phyloP scores from a whole-genome alignment of 2,888 invertebrate species.

The Portevinia maculata region DNA sequence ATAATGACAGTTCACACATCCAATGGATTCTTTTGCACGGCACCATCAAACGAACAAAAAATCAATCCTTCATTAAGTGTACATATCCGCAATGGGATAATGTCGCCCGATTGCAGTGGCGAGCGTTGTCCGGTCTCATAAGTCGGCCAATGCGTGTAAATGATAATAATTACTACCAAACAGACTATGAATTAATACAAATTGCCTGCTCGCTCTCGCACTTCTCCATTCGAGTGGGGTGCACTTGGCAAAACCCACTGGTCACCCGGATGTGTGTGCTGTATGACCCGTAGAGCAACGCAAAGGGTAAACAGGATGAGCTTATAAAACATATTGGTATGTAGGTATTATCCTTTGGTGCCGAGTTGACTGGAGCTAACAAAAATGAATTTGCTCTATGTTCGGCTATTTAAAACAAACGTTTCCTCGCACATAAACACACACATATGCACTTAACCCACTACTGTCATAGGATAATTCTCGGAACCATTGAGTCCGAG shows the following conservation, averaged over 20 bases:
- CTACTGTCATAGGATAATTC: slow-evolving; percentile 24
- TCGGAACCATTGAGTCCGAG: slow-evolving; percentile 22
- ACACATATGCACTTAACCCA: not conserved
- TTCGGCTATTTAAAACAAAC: slow-evolving; percentile 67
- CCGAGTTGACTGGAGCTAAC: slow-evolving; percentile 72
- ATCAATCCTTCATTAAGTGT: slow-evolving; percentile 45
- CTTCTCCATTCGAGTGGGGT: not conserved
- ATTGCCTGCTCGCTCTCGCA: slow-evolving; percentile 58
- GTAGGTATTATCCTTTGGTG: slow-evolving; percentile 67
- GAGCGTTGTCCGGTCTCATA: slow-evolving; percentile 25
- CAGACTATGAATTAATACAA: slow-evolving; percentile 72
- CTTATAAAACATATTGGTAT: too few species aligned
- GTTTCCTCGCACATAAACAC: slow-evolving; percentile 32
- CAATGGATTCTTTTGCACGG: slow-evolving; percentile 30
- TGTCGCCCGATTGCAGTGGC: slow-evolving; percentile 9
- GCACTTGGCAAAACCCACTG: not conserved
- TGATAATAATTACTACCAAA: slow-evolving; percentile 67
- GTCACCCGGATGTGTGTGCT: slow-evolving; percentile 9
- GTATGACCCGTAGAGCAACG: slow-evolving; percentile 15
- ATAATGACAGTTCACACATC: slow-evolving; percentile 53
- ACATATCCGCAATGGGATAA: slow-evolving; percentile 31
- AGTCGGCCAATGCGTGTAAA: slow-evolving; percentile 62
- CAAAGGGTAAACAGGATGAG: slow-evolving; percentile 41
- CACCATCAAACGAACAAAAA: slow-evolving; percentile 2
- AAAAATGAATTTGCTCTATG: slow-evolving; percentile 60